Evolutionary conservation across 2,113 vertebrate species (phyloP), one percentile per base, ranked within the genome.

Genomic region (Ctenodactylus gundi): DNA sequence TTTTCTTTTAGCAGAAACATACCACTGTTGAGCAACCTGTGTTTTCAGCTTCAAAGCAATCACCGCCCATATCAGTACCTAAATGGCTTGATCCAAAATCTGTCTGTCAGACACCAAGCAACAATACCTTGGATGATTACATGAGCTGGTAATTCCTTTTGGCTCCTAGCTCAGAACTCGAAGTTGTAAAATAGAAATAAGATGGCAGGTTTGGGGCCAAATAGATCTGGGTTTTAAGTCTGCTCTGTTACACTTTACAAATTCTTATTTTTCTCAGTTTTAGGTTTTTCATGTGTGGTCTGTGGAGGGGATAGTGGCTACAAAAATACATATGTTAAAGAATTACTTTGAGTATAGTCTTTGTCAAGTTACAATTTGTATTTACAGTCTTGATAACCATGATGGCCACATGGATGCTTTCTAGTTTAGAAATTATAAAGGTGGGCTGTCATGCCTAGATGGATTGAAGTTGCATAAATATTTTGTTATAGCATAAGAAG

Each of bases 51-150:
- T 97, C 98, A 10, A 95, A 98, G 87, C 98, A 97, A 11, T 98
- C 98, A 8, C 98, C 98, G 0, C 98, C 97, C 93, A 97, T 97
- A 89, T 92, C 72, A 88, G 14, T 80, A 92, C 65, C 64, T 29
- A 98, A 96, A 86, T 97, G 81, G 89, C 93, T 31, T 60, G 96
- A 96, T 76, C 97, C 95, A 49, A 97, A 94, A 12, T 75, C 95
- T 6, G 11, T 98, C 88, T 99, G 97, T 94, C 98, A 98, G 96
- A 99, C 99, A 1, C 99, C 99, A 17, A 98, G 98, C 95, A 97
- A 94, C 97, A 98, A 95, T 93, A 89, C 97, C 2, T 85, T 95
- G 41, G 91, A 70, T 86, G 97, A 98, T 53, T 99, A 98, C 94
- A 99, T 99, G 99, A 97, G 89, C 94, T 98, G 98, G 98, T 99